phyloP scores from a whole-genome alignment of 2,888 invertebrate species.

The Patella caerulea region DNA sequence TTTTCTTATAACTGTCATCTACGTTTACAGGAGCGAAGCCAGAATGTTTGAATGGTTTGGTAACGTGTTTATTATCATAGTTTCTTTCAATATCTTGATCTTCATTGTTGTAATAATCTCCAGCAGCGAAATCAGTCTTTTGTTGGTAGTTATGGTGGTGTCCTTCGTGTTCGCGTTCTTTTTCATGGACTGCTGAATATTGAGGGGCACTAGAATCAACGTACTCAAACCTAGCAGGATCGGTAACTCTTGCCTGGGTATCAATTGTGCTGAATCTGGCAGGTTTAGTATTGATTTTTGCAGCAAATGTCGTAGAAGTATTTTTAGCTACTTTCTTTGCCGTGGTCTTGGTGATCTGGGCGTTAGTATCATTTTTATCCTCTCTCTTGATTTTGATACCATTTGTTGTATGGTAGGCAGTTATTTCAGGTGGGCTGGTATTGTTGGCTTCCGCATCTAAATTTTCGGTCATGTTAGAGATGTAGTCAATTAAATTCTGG shows the following conservation, averaged over 20 bases:
- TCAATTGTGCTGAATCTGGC: neutral
- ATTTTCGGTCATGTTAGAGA: neutral
- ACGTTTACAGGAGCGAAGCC: neutral
- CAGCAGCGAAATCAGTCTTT: neutral
- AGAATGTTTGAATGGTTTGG: neutral
- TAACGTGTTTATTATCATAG: no score
- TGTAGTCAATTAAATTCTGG: neutral
- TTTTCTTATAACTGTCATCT: neutral
- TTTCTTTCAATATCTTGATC: neutral
- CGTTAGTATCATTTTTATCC: neutral
- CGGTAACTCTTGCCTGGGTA: neutral
- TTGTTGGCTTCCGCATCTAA: neutral
- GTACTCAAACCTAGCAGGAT: neutral
- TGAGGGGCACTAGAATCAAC: neutral
- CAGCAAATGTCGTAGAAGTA: neutral
- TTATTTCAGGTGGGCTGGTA: neutral
- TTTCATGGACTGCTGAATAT: neutral
- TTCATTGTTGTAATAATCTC: neutral
- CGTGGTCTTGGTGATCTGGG: no score
- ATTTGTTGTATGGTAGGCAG: neutral
- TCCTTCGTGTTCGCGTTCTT: neutral
- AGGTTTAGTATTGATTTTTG: neutral
- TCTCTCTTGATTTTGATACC: neutral
- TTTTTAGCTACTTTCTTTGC: neutral
- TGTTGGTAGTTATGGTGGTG: neutral